A percentile compares a stretch with the other conserved stretches of the same genome.
Evolutionary conservation across 1,140 invertebrate species (phyloP).

Genomic region (Hypsibius dujardini): DNA sequence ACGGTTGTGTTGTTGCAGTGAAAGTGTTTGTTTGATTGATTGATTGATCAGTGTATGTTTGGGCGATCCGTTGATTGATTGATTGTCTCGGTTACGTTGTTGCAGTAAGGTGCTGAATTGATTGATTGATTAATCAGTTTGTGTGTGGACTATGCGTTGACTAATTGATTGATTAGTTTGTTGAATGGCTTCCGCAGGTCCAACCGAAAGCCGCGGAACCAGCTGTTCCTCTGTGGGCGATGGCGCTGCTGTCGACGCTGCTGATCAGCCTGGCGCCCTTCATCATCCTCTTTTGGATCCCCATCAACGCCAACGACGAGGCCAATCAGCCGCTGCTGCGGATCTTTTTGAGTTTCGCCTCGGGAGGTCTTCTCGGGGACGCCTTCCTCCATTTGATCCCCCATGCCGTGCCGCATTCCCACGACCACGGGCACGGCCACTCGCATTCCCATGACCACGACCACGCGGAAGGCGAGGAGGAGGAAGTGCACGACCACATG

Average conservation of each 20-base stretch:
- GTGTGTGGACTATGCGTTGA: background rate
- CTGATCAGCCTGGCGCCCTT: conserved; percentile 84
- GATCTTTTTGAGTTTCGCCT: conserved; percentile 76
- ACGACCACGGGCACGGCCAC: conserved; percentile 38
- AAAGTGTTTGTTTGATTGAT: too few relatives aligned
- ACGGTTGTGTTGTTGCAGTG: too few relatives aligned
- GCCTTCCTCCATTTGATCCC: conserved; percentile 91
- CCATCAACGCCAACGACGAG: conserved; percentile 58
- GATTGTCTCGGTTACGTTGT: too few relatives aligned
- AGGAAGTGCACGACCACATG: conserved; percentile 40
- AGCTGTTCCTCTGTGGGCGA: conserved; percentile 40
- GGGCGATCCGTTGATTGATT: too few relatives aligned
- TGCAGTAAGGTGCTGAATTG: too few relatives aligned
- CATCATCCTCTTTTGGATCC: conserved; percentile 78
- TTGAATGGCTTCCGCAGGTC: conserved; percentile 17
- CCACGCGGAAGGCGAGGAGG: conserved; percentile 34
- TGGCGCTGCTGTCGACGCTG: conserved; percentile 67
- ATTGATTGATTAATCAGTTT: too few relatives aligned
- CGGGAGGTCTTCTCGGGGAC: conserved; percentile 80
- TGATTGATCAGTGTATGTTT: too few relatives aligned
- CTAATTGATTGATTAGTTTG: background rate
- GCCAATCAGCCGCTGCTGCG: conserved; percentile 67
- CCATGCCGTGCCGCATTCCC: conserved; percentile 53
- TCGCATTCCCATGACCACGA: conserved; percentile 39
- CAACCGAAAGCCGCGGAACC: conserved; percentile 18